Evolutionary conservation across 2,113 vertebrate genomes (phyloP).

Genomic region (Chlamydotis undulata): DNA sequence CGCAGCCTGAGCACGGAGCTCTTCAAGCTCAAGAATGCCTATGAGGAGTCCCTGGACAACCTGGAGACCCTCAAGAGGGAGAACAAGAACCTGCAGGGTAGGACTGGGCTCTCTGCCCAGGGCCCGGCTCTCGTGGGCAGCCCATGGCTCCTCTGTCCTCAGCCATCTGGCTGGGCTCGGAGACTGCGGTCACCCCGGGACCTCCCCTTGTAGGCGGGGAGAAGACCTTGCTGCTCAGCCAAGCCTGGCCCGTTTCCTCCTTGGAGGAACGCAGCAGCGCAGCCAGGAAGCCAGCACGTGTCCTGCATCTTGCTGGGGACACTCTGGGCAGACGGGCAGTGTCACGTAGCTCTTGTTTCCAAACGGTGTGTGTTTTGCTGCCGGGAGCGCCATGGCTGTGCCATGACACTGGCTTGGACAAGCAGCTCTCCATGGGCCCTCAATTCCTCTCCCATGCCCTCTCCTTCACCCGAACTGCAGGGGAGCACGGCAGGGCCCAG

Average conservation of each 20-base stretch:
- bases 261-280: not conserved
- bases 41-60: slow-evolving; percentile 89
- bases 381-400: fast-evolving
- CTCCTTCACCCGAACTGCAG: not conserved
- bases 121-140: not conserved
- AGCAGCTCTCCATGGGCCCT: not conserved
- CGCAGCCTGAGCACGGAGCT: slow-evolving; percentile 91
- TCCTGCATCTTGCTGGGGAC: not conserved
- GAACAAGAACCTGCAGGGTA: slow-evolving; percentile 96
- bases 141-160: not conserved
- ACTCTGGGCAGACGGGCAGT: not conserved
- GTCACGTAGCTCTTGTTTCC: not conserved
- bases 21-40: slow-evolving; percentile 91
- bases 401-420: not conserved
- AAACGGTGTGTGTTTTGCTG: not conserved
- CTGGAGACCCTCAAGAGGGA: slow-evolving; percentile 90
- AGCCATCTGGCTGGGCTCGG: not conserved
- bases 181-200: too few relatives aligned
- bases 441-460: not conserved
- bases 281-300: not conserved
- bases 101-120: not conserved
- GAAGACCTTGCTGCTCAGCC: not conserved
- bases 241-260: not conserved
- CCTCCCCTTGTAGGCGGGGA: not conserved
- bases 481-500: not conserved